These are phyloP conservation scores for Varecia variegata DNA, from an alignment of 2,797 vertebrate genomes.

Conservation along the genomic window DNA sequence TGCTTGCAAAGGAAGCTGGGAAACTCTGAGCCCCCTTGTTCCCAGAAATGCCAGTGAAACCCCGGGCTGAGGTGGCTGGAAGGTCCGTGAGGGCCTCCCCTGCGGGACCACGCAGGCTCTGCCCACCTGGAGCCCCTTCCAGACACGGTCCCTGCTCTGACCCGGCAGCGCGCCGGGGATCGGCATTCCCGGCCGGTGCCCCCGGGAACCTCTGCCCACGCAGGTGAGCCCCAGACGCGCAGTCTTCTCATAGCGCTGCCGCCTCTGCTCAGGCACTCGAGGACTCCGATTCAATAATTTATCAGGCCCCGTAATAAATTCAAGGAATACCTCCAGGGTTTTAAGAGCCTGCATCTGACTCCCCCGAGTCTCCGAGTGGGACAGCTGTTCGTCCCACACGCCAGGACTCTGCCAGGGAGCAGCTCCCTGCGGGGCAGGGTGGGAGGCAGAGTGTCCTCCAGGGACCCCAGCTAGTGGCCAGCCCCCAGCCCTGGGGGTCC, in stretches of 20 bases:
- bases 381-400: not conserved
- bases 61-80: not conserved
- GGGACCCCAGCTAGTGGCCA: not conserved
- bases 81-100: not conserved
- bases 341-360: not conserved
- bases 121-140: too few relatives aligned
- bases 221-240: not conserved
- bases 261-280: conserved; percentile 40
- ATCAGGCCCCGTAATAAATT: conserved; percentile 57
- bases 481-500: not conserved
- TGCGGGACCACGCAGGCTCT: not conserved
- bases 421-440: too few relatives aligned
- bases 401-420: not conserved
- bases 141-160: not conserved
- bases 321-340: conserved; percentile 55
- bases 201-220: not conserved
- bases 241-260: not conserved
- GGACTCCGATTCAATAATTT: conserved; percentile 58
- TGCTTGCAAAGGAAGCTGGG: not conserved
- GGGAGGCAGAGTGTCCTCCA: not conserved
- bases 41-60: too few relatives aligned
- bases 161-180: not conserved
- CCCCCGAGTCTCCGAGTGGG: conserved; percentile 45
- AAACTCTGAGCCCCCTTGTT: not conserved
- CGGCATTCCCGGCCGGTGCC: not conserved